Evolutionary conservation across 2,888 invertebrate genomes (phyloP).

Genomic region (Ophioninae sp.): DNA sequence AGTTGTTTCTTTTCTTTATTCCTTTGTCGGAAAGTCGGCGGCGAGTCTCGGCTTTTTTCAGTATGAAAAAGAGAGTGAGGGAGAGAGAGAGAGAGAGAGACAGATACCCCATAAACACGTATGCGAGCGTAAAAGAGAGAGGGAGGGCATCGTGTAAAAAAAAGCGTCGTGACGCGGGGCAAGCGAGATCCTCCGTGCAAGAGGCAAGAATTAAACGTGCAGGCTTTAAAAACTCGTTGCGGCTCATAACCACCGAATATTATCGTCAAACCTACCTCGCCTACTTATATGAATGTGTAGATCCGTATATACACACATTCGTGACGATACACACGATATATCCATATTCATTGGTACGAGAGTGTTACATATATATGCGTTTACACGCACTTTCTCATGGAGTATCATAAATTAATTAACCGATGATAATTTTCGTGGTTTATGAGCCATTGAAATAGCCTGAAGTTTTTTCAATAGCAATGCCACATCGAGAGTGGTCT

Average conservation of each 20-base stretch:
- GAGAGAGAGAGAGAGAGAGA: constrained; percentile 38
- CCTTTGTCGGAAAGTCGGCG: constrained; percentile 80
- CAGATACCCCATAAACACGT: neutral
- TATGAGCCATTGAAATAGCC: constrained; percentile 7
- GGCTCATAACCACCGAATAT: constrained; percentile 52
- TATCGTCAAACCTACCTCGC: constrained; percentile 34
- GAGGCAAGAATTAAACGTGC: constrained; percentile 57
- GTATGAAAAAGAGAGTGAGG: constrained; percentile 58
- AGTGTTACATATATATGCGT: neutral
- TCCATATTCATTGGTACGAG: neutral
- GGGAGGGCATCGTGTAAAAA: constrained; percentile 49
- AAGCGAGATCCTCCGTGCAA: constrained; percentile 57
- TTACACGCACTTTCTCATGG: too few relatives aligned
- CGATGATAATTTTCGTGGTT: constrained; percentile 29
- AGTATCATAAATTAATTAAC: constrained; percentile 46
- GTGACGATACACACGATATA: too few relatives aligned
- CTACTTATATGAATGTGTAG: neutral
- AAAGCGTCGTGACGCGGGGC: constrained; percentile 57
- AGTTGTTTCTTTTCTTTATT: constrained; percentile 80
- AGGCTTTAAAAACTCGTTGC: constrained; percentile 56
- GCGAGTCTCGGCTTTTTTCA: constrained; percentile 78
- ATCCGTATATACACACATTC: neutral
- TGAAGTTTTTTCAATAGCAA: neutral
- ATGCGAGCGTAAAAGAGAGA: constrained; percentile 31
- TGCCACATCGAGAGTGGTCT: neutral